Evolutionary conservation across 2,113 vertebrate genomes (phyloP).

Genomic region (Apodemus speciosus): DNA sequence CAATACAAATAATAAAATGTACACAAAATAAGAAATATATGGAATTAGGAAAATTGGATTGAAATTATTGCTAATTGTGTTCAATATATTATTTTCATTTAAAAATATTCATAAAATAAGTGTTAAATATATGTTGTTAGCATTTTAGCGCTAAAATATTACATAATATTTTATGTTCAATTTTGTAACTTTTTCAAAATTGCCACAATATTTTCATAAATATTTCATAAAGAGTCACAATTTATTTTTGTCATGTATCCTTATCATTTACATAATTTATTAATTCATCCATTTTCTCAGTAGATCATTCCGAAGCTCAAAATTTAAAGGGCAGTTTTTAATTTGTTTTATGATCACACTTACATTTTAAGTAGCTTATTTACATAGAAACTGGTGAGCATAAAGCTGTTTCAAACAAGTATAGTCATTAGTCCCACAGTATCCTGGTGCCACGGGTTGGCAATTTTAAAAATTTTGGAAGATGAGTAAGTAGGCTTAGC

Average conservation of each 20-base stretch:
- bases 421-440: neutral
- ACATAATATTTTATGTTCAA: neutral
- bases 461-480: neutral
- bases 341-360: neutral
- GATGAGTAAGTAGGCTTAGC: neutral
- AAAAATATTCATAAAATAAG: neutral
- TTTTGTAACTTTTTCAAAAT: neutral
- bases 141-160: neutral
- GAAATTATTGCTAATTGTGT: neutral
- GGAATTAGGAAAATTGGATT: neutral
- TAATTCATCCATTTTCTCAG: constrained; percentile 7
- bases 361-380: constrained; percentile 29
- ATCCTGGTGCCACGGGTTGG: neutral
- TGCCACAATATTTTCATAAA: neutral
- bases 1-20: neutral
- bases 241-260: neutral
- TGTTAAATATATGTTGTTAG: neutral
- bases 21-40: neutral
- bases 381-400: neutral
- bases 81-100: neutral
- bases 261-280: neutral
- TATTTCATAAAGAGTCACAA: neutral
- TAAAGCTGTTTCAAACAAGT: neutral
- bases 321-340: constrained; percentile 32
- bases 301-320: neutral